Base-by-base conservation (phyloP, 1,140 invertebrate species). In the Schlechtendalia chinensis region DNA sequence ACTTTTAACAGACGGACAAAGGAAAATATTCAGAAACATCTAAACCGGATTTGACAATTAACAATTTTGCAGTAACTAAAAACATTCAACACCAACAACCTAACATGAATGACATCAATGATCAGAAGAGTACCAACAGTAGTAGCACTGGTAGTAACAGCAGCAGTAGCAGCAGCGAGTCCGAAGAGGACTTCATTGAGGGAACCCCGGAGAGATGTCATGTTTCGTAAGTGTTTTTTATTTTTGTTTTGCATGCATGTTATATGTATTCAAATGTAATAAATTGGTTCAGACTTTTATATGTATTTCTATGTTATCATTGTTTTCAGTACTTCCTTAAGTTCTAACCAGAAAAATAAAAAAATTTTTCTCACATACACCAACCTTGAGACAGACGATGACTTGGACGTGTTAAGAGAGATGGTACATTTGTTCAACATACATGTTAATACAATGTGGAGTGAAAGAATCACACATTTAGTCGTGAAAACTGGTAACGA, bases 401-500 rank as follows among this genome's bases (percentile, higher is more conserved):
- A 67, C 6, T n/a, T 67, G 14, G n/a, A 47, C 16, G 12, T 67
- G 11, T 12, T 67, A 16, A 39, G 22, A 16, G n/a, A 45, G 11
- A 45, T 67, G n/a, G 5, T 67, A 24, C 32, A 47, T 67, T 2
- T 47, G n/a, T 67, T 67, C 45, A 4, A 67, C 6, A 16, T 67
- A 45, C 14, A 67, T 2, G 65, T 12, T n/a, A 12, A 17, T 5
- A 2, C 39, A 47, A 1, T 11, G 0, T 67, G 65, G 65, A 24
- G 0, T 16, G 39, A 67, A 22, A 67, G n/a, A 0, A 19, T 79
- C 19, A 79, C 75, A 5, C 75, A 79, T 29, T 59, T 79, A 50
- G 45, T 79, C 47, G 58, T 63, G 1, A 63, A 63, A 47, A 45
- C 45, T 19, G 4, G 3, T 29, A 3, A 27, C 3, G 19, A 29